Conservation (phyloP, 2,113 vertebrate species). For the Phrynosoma platyrhinos region DNA sequence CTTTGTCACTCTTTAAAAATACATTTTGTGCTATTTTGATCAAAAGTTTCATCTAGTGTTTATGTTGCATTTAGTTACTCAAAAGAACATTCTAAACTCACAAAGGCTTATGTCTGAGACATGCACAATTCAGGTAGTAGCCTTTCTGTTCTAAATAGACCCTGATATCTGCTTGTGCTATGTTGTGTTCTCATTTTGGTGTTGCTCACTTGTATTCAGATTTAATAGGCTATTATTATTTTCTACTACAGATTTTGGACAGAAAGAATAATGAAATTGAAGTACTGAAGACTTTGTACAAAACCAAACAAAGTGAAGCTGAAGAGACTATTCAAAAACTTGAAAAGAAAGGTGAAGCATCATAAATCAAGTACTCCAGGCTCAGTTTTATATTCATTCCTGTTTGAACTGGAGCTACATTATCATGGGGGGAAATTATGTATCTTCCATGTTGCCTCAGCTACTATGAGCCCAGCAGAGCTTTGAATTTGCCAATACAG, state of each 20-base stretch:
- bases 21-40: neutral
- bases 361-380: neutral
- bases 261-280: slow-evolving; percentile 94
- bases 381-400: neutral
- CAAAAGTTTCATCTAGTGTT: slow-evolving; percentile 8
- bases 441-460: neutral
- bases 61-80: slow-evolving; percentile 7
- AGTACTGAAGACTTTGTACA: slow-evolving; percentile 84
- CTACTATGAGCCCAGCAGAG: neutral
- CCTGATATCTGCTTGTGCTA: accelerated
- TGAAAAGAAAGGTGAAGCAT: slow-evolving; percentile 91
- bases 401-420: neutral
- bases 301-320: slow-evolving; percentile 85
- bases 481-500: neutral
- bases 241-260: slow-evolving; percentile 87
- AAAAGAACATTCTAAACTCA: slow-evolving; percentile 2
- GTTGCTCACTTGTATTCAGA: neutral
- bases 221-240: slow-evolving; percentile 41
- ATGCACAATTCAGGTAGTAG: neutral
- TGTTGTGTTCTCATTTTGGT: neutral
- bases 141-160: neutral
- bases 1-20: neutral
- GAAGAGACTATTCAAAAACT: slow-evolving; percentile 88
- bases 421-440: no score
- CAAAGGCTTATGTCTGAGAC: accelerated